Conservation (phyloP, 2,888 invertebrate species). For the Phyllotreta cruciferae region DNA sequence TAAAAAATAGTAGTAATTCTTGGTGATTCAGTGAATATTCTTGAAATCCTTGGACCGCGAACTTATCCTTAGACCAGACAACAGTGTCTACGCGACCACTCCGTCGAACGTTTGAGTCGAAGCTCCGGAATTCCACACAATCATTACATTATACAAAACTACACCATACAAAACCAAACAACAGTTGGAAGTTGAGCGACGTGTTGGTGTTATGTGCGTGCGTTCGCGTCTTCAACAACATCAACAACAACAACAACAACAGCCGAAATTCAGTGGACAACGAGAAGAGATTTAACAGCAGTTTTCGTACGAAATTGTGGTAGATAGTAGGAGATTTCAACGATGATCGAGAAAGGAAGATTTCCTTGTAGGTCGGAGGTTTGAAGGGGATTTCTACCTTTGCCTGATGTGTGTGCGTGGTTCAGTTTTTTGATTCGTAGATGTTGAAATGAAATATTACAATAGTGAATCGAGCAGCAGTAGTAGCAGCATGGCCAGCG, state of each 20-base stretch:
- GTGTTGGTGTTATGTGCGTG: constrained; percentile 16
- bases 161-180: constrained; percentile 30
- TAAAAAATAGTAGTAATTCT: too few species aligned
- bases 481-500: constrained; percentile 61
- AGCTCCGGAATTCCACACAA: constrained; percentile 52
- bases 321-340: constrained; percentile 18
- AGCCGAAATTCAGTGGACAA: background rate
- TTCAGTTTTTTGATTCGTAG: constrained; percentile 9
- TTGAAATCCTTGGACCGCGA: too few species aligned
- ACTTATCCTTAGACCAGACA: constrained; percentile 15
- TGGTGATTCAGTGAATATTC: too few species aligned
- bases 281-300: background rate
- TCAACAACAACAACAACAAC: too few species aligned
- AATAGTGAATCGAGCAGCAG: constrained; percentile 69
- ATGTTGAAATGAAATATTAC: constrained; percentile 65
- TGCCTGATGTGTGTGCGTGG: constrained; percentile 1
- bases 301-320: background rate
- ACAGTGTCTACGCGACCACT: constrained; percentile 31
- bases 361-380: constrained; percentile 7
- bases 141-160: constrained; percentile 48
- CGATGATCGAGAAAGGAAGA: constrained; percentile 21
- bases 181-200: constrained; percentile 38
- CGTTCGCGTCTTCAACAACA: constrained; percentile 3
- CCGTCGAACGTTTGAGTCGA: constrained; percentile 36
- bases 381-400: constrained; percentile 25